These are phyloP conservation scores for Lepidurus arcticus DNA, from an alignment of 1,140 invertebrate genomes.

Conservation along the genomic window DNA sequence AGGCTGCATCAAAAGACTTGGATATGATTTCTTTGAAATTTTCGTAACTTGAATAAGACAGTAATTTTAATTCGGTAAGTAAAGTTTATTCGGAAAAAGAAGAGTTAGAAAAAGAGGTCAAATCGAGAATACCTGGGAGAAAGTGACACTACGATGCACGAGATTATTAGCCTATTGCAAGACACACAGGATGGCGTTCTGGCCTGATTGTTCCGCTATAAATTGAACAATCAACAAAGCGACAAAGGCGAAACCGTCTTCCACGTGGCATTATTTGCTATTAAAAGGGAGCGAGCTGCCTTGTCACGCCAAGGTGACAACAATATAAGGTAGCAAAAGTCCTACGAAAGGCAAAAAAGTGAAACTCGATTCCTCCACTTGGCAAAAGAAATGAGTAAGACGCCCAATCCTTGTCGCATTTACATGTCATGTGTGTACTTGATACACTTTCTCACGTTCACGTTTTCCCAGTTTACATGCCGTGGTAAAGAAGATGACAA, in stretches of 20 bases:
- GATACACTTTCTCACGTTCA: conserved; percentile 9
- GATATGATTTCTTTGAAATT: too few species aligned
- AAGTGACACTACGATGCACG: too few species aligned
- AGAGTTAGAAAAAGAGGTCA: too few species aligned
- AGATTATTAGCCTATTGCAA: too few species aligned
- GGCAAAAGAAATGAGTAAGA: neutral
- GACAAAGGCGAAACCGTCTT: conserved; percentile 9
- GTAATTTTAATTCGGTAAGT: too few species aligned
- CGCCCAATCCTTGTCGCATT: neutral
- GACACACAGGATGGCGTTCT: neutral
- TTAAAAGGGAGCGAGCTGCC: conserved; percentile 7
- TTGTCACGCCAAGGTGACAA: conserved; percentile 1
- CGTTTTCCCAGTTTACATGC: neutral
- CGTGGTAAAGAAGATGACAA: conserved; percentile 11
- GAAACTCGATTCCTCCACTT: conserved; percentile 6
- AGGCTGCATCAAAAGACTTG: too few species aligned
- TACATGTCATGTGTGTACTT: neutral
- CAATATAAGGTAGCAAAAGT: neutral
- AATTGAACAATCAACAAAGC: neutral
- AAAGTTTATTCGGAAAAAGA: too few species aligned
- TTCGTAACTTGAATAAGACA: too few species aligned
- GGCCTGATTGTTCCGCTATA: conserved; percentile 8
- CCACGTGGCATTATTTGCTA: conserved; percentile 3
- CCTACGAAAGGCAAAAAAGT: neutral
- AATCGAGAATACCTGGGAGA: too few species aligned